phyloP scores from a whole-genome alignment of 2,113 vertebrate genomes.

The Mustela lutreola region DNA sequence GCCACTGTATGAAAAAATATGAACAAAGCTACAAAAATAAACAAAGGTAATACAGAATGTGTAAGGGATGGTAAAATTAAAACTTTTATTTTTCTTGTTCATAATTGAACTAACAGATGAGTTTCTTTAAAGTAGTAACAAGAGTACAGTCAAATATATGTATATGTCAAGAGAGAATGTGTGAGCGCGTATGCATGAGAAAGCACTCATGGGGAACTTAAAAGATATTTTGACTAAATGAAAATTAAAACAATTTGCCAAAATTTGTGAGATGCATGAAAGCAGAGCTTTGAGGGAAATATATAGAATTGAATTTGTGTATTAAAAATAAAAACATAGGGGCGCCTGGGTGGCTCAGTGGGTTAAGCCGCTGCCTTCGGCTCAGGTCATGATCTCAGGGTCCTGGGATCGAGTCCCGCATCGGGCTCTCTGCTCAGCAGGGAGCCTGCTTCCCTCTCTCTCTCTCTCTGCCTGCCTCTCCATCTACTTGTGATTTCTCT shows the following conservation, averaged over 20 bases:
- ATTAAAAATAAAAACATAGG: background rate
- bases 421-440: no score
- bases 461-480: no score
- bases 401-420: no score
- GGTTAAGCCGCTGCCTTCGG: no score
- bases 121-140: background rate
- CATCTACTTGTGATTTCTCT: no score
- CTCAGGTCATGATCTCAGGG: no score
- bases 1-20: background rate
- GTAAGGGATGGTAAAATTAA: background rate
- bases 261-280: background rate
- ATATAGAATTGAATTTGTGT: background rate
- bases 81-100: background rate
- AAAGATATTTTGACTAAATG: background rate
- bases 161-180: background rate
- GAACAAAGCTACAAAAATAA: background rate
- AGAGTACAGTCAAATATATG: background rate
- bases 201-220: background rate
- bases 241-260: background rate
- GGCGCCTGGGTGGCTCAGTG: no score
- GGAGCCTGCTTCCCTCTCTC: no score
- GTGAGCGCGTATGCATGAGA: fast-evolving
- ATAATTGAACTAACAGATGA: background rate
- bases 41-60: background rate
- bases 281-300: background rate